Conservation (phyloP, 2,797 vertebrate species). For the Margarornis squamiger region DNA sequence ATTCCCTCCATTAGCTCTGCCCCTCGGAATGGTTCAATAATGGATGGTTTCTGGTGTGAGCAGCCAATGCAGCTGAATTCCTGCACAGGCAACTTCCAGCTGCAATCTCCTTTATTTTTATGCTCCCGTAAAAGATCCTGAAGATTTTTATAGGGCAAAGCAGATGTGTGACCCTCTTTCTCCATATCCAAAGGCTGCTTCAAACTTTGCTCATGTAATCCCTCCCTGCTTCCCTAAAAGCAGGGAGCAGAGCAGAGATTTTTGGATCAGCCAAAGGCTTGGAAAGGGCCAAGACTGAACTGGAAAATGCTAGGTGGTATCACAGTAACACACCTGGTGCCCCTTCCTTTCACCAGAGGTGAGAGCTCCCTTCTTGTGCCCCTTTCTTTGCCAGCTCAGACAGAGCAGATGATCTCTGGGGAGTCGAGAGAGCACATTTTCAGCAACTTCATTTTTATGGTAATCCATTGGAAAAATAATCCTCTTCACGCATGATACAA, state of each 20-base stretch:
- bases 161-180: neutral
- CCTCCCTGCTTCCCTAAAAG: neutral
- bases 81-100: neutral
- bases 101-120: neutral
- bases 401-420: conserved; percentile 10
- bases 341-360: neutral
- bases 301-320: neutral
- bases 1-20: neutral
- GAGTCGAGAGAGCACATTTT: conserved; percentile 14
- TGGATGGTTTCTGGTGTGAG: neutral
- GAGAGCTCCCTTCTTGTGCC: neutral
- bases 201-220: neutral
- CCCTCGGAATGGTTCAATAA: neutral
- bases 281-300: neutral
- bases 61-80: neutral
- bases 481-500: conserved; percentile 59
- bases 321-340: neutral
- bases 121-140: neutral
- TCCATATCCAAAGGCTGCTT: neutral
- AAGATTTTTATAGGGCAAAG: neutral
- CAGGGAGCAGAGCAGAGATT: neutral
- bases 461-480: conserved; percentile 68
- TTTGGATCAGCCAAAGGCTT: neutral
- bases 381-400: neutral
- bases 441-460: conserved; percentile 65